Base-by-base conservation (phyloP, 2,797 vertebrate genomes). In the Monodelphis domestica region DNA sequence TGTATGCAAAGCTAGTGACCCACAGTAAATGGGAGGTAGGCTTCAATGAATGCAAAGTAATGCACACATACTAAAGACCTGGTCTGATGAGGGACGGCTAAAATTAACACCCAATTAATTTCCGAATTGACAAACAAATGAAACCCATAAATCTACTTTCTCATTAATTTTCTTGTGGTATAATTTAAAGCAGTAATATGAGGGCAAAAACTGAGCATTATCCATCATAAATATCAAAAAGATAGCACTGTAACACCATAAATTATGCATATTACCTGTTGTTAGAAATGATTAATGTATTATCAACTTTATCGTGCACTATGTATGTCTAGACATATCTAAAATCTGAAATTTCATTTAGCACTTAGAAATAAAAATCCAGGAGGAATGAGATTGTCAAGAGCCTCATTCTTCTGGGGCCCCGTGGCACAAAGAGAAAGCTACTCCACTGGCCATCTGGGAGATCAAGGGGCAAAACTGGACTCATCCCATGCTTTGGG, bases 91-190 rank as follows among this genome's bases (percentile, higher is more conserved):
- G 99, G 99, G 99, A 99, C 98, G 98, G 99, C 99, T 99, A 99
- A 99, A 99, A 99, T 99, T 99, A 99, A 99, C 99, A 99, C 99
- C 99, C 99, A 99, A 99, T 99, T 99, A 99, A 99, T 99, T 99
- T 99, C 98, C 96, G 98, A 99, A 99, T 99, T 99, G 99, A 99
- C 99, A 99, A 99, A 99, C 99, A 99, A 99, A 99, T 99, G 99
- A 99, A 99, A 99, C 98, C 99, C 99, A 99, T 99, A 99, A 99
- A 99, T 99, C 99, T 99, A 99, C 99, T 99, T 99, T 99, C 99
- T 99, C 99, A 99, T 99, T 99, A 99, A 99, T 99, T 99, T 99
- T 98, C 98, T 98, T 98, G 98, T 98, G 98, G 99, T 99, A 99
- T 99, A 99, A 99, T 99, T 99, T 99, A 99, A 99, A 99, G 99